A percentile compares a stretch with the other conserved stretches of the same genome.
Conservation (phyloP, 2,113 vertebrate species). For the Argyrosomus japonicus region DNA sequence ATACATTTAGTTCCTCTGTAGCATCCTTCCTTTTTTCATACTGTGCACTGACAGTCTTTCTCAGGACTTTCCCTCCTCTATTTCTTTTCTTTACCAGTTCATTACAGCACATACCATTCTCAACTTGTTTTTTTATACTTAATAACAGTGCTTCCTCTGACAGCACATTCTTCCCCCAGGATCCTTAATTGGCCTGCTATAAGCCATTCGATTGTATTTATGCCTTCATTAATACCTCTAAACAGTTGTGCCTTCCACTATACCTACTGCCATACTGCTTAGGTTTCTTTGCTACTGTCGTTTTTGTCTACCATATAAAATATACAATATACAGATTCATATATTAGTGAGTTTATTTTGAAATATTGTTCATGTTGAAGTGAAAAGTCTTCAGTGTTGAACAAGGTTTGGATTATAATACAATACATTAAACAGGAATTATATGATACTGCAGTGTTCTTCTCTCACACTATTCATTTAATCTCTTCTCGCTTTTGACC, state of each 20-base stretch:
- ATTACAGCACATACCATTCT: constrained; percentile 6
- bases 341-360: not conserved
- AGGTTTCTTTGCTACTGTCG: not conserved
- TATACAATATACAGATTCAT: not conserved
- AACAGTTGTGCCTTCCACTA: not conserved
- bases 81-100: constrained; percentile 1
- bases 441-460: not conserved
- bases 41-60: constrained; percentile 24
- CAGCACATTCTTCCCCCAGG: constrained; percentile 13
- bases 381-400: not conserved
- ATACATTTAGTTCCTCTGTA: constrained; percentile 35
- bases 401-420: not conserved
- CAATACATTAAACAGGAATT: constrained; percentile 1
- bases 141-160: constrained; percentile 1
- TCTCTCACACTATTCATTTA: constrained; percentile 3
- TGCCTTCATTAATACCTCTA: constrained; percentile 24
- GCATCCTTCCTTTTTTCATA: constrained; percentile 16
- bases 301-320: not conserved
- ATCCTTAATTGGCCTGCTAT: constrained; percentile 32
- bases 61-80: not conserved
- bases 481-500: constrained; percentile 17
- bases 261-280: not conserved
- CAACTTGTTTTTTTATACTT: constrained; percentile 19
- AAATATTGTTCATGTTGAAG: not conserved
- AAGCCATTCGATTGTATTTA: constrained; percentile 18